Conservation (phyloP, 2,113 vertebrate species). For the Mesocricetus auratus region DNA sequence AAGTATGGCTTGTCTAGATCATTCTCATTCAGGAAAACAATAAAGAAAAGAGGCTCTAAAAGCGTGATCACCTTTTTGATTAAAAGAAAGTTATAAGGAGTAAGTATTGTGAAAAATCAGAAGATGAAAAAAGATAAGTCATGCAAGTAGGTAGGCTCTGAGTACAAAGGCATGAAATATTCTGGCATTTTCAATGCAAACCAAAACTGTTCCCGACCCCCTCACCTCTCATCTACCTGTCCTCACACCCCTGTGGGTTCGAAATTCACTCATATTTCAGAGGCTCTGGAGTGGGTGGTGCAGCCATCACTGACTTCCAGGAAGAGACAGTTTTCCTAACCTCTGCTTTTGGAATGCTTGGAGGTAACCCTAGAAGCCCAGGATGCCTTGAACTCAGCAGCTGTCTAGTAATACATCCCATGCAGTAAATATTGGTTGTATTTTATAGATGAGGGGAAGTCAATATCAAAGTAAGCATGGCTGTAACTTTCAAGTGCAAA, state of each 20-base stretch:
- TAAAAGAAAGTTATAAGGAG: neutral
- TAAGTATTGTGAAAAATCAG: neutral
- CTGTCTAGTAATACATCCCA: neutral
- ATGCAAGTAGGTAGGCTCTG: neutral
- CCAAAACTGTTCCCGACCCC: neutral
- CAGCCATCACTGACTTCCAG: neutral
- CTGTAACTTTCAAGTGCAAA: neutral
- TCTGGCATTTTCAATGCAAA: neutral
- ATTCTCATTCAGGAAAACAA: neutral
- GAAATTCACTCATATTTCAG: neutral
- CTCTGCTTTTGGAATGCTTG: neutral
- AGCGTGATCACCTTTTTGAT: neutral
- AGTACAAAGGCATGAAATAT: neutral
- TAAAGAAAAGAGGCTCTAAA: neutral
- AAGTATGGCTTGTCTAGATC: neutral
- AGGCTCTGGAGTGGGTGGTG: neutral
- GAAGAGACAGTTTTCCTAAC: neutral
- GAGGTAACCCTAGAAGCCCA: neutral
- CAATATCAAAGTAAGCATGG: neutral
- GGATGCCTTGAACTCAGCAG: neutral
- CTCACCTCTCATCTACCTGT: too few species aligned
- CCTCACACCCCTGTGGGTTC: neutral
- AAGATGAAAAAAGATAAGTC: neutral
- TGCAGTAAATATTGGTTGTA: neutral
- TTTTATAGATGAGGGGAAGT: neutral